phyloP scores from a whole-genome alignment of 2,888 invertebrate genomes.

The Caprella mutica region DNA sequence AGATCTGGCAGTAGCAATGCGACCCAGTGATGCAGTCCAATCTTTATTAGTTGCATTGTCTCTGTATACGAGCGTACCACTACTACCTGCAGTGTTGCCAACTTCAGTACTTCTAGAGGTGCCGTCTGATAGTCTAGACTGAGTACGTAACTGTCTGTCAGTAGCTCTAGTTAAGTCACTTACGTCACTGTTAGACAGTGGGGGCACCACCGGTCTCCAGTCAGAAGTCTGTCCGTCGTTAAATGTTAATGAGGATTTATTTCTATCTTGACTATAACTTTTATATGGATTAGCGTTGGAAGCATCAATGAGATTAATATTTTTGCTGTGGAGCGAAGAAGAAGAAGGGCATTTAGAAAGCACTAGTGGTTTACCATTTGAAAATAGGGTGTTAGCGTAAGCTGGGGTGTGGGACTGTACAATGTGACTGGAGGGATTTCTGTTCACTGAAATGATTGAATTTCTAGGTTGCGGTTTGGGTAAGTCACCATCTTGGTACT shows the following conservation, averaged over 20 bases:
- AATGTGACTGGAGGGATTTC: constrained; percentile 26
- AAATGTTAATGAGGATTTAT: too few relatives aligned
- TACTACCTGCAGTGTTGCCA: too few relatives aligned
- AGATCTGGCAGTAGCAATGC: neutral
- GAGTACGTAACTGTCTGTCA: too few relatives aligned
- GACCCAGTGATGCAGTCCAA: constrained; percentile 26
- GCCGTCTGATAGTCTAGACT: too few relatives aligned
- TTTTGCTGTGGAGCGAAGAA: constrained; percentile 10
- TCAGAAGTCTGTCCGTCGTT: too few relatives aligned
- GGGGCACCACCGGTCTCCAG: too few relatives aligned
- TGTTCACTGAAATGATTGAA: constrained; percentile 23
- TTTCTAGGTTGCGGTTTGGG: constrained; percentile 22
- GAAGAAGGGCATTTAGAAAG: constrained; percentile 11
- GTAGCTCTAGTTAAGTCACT: too few relatives aligned
- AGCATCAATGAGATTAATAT: constrained; percentile 1
- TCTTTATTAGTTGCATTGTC: constrained; percentile 29
- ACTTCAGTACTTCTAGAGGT: too few relatives aligned
- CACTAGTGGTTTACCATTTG: constrained; percentile 15
- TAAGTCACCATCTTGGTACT: constrained; percentile 17
- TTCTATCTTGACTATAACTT: too few relatives aligned
- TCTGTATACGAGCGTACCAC: too few relatives aligned
- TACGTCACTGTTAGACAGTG: too few relatives aligned
- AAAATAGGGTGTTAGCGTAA: constrained; percentile 11
- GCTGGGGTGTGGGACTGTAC: constrained; percentile 26
- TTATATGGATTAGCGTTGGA: neutral